Conservation (phyloP, 2,797 vertebrate genomes). For the Lemur catta region DNA sequence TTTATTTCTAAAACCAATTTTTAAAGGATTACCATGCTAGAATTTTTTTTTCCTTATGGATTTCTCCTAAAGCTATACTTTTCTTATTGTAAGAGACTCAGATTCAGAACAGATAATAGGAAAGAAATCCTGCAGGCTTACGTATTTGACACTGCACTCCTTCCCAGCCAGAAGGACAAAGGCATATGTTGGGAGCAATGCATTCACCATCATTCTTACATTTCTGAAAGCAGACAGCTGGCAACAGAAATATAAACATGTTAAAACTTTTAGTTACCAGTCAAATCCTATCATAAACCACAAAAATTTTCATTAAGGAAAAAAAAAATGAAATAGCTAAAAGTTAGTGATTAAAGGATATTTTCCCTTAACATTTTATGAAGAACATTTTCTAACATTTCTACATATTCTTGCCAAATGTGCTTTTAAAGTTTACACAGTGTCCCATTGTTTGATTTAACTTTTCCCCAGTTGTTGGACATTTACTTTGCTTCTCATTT, state of each 20-base stretch:
- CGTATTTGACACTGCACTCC: slow-evolving; percentile 91
- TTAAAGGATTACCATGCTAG: not conserved
- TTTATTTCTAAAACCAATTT: not conserved
- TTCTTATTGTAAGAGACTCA: not conserved
- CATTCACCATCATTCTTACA: slow-evolving; percentile 94
- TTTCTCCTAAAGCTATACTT: not conserved
- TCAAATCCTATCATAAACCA: not conserved
- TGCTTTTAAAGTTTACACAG: not conserved
- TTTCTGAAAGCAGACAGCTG: slow-evolving; percentile 92
- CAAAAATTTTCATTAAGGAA: not conserved
- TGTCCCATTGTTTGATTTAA: not conserved
- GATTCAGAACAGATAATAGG: not conserved
- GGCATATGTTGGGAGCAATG: slow-evolving; percentile 89
- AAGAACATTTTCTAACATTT: not conserved
- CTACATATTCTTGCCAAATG: not conserved
- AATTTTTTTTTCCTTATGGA: not conserved
- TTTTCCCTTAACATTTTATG: not conserved
- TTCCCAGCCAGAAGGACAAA: slow-evolving; percentile 91
- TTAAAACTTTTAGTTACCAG: not conserved
- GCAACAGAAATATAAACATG: slow-evolving; percentile 41
- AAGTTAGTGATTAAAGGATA: not conserved
- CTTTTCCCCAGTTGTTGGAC: not conserved
- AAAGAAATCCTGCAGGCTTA: slow-evolving; percentile 81
- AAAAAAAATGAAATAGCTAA: not conserved
- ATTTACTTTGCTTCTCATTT: not conserved